Evolutionary conservation across 2,113 vertebrate species (phyloP).

Genomic region (Cyanocitta stelleri): DNA sequence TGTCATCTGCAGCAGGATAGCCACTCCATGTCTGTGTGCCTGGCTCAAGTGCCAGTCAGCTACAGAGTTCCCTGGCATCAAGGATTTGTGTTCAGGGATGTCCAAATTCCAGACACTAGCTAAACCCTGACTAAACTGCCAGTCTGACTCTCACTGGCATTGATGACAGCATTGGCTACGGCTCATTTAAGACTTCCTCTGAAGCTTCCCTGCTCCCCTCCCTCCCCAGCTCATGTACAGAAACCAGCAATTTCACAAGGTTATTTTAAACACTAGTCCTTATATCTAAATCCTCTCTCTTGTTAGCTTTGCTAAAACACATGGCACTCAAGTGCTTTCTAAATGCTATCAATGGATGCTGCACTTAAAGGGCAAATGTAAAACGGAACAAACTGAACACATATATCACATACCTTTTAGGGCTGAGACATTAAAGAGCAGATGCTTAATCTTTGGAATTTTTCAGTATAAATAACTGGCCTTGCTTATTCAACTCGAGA

Average conservation of each 20-base stretch:
- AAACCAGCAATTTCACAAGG: neutral
- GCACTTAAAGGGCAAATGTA: slow-evolving; percentile 3
- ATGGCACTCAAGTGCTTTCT: neutral
- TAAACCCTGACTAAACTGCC: neutral
- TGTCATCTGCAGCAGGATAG: accelerated
- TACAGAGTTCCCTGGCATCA: neutral
- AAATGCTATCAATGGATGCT: neutral
- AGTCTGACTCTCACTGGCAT: neutral
- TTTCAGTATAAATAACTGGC: slow-evolving; percentile 31
- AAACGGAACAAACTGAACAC: neutral
- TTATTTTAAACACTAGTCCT: neutral
- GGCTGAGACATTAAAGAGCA: slow-evolving; percentile 9
- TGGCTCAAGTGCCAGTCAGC: neutral
- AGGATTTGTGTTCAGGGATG: neutral
- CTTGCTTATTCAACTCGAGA: neutral
- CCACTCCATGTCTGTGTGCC: neutral
- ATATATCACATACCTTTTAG: slow-evolving; percentile 26
- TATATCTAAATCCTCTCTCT: neutral
- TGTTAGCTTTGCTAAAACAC: slow-evolving; percentile 21
- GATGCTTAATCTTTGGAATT: slow-evolving; percentile 45
- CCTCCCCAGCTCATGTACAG: accelerated
- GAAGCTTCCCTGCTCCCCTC: neutral
- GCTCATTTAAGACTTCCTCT: neutral
- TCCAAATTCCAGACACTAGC: neutral
- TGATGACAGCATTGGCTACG: neutral